These are phyloP conservation scores for Zophobas atratus DNA, from an alignment of 1,140 invertebrate genomes.

Conservation along the genomic window DNA sequence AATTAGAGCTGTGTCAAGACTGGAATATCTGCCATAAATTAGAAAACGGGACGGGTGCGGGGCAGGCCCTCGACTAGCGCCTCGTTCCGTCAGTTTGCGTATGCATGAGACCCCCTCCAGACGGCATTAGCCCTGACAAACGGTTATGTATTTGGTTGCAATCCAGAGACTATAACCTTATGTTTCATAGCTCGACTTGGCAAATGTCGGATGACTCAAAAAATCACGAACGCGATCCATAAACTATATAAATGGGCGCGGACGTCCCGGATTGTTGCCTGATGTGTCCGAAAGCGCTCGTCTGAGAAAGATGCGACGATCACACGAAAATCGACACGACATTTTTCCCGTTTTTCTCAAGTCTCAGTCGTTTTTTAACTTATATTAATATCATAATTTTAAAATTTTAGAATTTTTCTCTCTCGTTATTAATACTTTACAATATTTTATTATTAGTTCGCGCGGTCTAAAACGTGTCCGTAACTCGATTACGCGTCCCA, in stretches of 20 bases:
- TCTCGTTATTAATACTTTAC: no score
- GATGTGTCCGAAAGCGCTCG: slow-evolving; percentile 6
- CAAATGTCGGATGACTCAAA: slow-evolving; percentile 51
- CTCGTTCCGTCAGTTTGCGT: slow-evolving; percentile 48
- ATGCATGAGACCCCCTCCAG: slow-evolving; percentile 56
- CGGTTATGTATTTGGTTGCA: slow-evolving; percentile 67
- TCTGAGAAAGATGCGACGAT: neutral
- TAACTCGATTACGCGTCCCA: no score
- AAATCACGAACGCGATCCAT: slow-evolving; percentile 35
- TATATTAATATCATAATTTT: no score
- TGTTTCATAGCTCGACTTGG: slow-evolving; percentile 62
- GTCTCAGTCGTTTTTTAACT: no score
- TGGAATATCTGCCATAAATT: slow-evolving; percentile 51
- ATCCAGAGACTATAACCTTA: slow-evolving; percentile 66
- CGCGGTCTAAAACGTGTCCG: no score
- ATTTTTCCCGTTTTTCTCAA: neutral
- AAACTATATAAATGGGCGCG: slow-evolving; percentile 23
- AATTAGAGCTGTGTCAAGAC: slow-evolving; percentile 48
- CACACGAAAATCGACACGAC: neutral
- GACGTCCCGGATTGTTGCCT: neutral
- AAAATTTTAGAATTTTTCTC: no score
- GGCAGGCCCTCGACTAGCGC: slow-evolving; percentile 3
- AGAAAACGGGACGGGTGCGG: slow-evolving; percentile 14
- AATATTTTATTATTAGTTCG: no score
- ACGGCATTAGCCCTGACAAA: slow-evolving; percentile 66